These are phyloP conservation scores for Leistus spinibarbis DNA, from an alignment of 2,888 invertebrate species.

Conservation along the genomic window DNA sequence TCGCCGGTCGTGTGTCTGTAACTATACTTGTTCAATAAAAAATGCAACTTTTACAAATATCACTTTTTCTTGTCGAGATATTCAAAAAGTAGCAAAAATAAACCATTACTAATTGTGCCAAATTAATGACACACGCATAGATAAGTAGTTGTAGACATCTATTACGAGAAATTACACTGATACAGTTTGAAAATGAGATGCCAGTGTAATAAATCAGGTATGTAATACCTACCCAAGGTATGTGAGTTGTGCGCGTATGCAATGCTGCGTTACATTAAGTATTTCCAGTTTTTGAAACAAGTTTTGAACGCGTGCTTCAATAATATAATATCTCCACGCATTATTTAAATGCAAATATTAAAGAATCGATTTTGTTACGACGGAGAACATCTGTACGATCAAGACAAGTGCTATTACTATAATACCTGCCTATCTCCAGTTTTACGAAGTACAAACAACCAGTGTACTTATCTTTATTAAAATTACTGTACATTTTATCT, in stretches of 20 bases:
- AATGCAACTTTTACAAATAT: no score
- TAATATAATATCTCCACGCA: neutral
- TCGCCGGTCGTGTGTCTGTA: no score
- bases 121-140: neutral
- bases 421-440: neutral
- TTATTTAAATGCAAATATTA: constrained; percentile 34
- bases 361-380: constrained; percentile 14
- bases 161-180: neutral
- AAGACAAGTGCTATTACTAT: no score
- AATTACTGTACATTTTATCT: constrained; percentile 21
- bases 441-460: neutral
- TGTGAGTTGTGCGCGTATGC: constrained; percentile 5
- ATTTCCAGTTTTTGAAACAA: neutral
- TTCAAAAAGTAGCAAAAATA: no score
- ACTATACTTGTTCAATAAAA: no score
- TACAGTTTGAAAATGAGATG: neutral
- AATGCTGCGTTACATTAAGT: neutral
- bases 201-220: neutral
- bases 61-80: no score
- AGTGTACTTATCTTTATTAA: constrained; percentile 14
- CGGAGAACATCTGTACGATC: neutral
- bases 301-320: neutral
- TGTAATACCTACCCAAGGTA: neutral
- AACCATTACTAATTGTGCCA: neutral
- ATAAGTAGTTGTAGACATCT: neutral